Conservation (phyloP, 2,113 vertebrate species). For the Ailuropoda melanoleuca region DNA sequence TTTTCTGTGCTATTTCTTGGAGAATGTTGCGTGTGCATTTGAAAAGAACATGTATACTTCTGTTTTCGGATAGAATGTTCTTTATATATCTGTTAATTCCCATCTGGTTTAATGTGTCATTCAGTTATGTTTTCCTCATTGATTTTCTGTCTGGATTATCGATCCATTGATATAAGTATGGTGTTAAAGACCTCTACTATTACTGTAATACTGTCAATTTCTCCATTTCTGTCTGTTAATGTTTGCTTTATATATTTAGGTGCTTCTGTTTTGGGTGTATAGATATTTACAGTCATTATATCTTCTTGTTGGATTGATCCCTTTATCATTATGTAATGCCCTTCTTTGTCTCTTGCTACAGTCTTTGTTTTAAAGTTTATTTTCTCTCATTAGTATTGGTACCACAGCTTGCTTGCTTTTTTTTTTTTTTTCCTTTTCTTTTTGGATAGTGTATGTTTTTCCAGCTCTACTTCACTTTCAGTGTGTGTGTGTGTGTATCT, state of each 20-base stretch:
- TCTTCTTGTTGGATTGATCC: not conserved
- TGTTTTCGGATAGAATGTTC: not conserved
- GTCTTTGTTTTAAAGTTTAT: not conserved
- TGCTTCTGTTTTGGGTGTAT: not conserved
- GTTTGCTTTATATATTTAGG: not conserved
- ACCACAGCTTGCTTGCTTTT: not conserved
- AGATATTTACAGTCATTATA: not conserved
- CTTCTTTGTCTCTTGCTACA: not conserved
- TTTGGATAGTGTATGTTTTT: not conserved
- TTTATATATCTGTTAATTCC: not conserved
- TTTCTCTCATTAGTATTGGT: not conserved
- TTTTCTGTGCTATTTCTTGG: not conserved
- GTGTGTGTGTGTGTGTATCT: not conserved
- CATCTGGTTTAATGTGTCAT: not conserved
- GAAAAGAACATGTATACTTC: not conserved
- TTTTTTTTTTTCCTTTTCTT: not conserved
- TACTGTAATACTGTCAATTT: not conserved
- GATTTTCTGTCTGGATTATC: not conserved
- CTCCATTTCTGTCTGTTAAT: not conserved
- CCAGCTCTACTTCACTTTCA: not conserved
- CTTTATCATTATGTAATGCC: not conserved
- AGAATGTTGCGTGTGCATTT: not conserved
- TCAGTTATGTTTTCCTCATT: not conserved
- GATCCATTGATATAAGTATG: not conserved
- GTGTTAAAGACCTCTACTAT: not conserved